Conservation (phyloP, 2,113 vertebrate genomes). For the Sturnira hondurensis region DNA sequence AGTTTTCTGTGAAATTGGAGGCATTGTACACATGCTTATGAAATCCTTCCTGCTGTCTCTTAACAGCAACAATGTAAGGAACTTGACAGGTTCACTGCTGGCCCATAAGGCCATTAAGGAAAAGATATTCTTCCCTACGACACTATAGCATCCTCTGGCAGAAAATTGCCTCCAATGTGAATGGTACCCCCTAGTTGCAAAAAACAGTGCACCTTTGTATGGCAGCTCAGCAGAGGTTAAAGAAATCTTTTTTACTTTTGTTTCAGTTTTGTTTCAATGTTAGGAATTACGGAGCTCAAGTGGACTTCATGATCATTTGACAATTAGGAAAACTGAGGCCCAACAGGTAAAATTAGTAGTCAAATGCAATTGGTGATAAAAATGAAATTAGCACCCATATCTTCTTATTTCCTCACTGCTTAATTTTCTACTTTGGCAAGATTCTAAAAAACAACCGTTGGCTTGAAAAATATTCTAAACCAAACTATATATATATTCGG, state of each 20-base stretch:
- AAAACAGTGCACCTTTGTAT: neutral
- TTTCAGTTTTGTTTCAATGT: neutral
- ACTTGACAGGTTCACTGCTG: neutral
- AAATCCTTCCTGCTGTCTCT: neutral
- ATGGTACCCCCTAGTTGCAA: neutral
- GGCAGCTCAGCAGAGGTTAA: neutral
- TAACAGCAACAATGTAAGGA: neutral
- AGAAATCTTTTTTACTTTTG: neutral
- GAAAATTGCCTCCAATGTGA: neutral
- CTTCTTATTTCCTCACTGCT: neutral
- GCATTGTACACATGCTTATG: neutral
- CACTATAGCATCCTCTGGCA: neutral
- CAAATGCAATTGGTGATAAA: neutral
- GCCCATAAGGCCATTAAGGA: neutral
- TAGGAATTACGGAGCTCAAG: neutral
- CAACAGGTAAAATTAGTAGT: neutral
- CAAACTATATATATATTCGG: neutral
- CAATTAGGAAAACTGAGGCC: neutral
- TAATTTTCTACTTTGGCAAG: neutral
- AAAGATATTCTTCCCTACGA: neutral
- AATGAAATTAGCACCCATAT: neutral
- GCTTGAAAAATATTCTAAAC: neutral
- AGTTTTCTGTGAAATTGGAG: neutral
- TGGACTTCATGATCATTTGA: neutral
- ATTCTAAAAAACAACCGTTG: neutral